Base-by-base conservation (phyloP, 2,113 vertebrate genomes). In the Cephalopholis sonnerati region DNA sequence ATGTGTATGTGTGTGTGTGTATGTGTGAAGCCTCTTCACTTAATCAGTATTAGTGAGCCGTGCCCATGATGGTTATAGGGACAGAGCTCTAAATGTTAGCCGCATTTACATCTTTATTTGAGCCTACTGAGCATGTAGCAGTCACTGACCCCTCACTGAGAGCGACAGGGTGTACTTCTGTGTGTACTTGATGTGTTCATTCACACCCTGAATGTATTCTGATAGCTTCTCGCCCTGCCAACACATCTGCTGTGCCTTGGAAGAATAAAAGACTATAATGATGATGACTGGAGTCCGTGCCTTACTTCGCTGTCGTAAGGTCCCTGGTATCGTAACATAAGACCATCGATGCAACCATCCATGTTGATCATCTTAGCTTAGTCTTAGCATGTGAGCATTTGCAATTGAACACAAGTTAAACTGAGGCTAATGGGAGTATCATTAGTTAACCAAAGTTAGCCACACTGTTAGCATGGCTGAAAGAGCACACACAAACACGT, bases 241-340 rank as follows among this genome's bases (percentile, higher is more conserved):
- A 93, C 91, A 93, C 92, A 94, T 94, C 90, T 93, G 93, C 89
- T 95, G 95, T 96, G 95, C 95, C 95, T 96, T 95, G 87, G 85
- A 94, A 94, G 91, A 94, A 95, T 95, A 95, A 95, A 95, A 88
- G 22, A 86, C 46, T 83, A 78, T 66, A 73, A 85, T 71, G 13
- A 44, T 61, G 72, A 64, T 9, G 24, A 57, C 20, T 46, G 58
- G 27, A 72, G 36, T 87, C 16, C 0, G 68, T n/a, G 9, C 86
- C 20, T 57, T 85, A 16, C 82, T 66, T 84, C 0, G 10, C n/a
- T n/a, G 27, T 55, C 13, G 17, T 12, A 65, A n/a, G 2, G 7
- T 50, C 22, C 20, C 5, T 27, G 13, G 10, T 29, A 5, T 2
- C 8, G 13, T 7, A 12, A 54, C 9, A 50, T 54, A 32, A 53